A percentile compares a stretch with the other conserved stretches of the same genome.
Evolutionary conservation across 37 sponge, comb jelly and placozoan species (phyloP).

Genomic region (Oopsacas minuta): DNA sequence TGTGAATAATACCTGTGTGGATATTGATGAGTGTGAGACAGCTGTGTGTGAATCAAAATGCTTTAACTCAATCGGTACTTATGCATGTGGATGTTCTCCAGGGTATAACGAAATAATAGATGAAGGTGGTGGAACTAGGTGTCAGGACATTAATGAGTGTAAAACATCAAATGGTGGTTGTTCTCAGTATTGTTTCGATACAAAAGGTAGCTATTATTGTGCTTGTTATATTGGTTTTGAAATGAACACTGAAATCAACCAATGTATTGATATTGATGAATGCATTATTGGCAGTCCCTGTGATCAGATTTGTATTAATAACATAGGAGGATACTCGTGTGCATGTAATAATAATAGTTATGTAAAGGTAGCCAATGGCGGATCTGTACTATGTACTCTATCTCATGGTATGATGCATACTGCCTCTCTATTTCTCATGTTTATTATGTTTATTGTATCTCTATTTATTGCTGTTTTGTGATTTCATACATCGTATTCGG

Average conservation of each 20-base stretch:
- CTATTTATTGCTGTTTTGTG: not conserved
- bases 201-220: not conserved
- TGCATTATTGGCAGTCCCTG: not conserved
- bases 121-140: not conserved
- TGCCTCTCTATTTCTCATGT: not conserved
- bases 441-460: not conserved
- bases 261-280: slow-evolving; percentile 1
- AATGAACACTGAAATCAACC: not conserved
- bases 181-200: not conserved
- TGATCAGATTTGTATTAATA: not conserved
- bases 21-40: not conserved
- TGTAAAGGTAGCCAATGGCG: not conserved
- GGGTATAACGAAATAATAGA: not conserved
- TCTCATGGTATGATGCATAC: not conserved
- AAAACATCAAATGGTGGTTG: not conserved
- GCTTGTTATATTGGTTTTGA: not conserved
- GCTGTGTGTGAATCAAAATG: not conserved
- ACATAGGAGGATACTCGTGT: not conserved
- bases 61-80: not conserved
- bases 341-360: not conserved
- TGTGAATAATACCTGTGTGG: not conserved
- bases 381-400: not conserved
- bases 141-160: not conserved
- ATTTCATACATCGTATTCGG: no score
- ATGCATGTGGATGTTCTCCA: not conserved